Conservation (phyloP, 1,140 invertebrate species). For the Temnothorax nylanderi region DNA sequence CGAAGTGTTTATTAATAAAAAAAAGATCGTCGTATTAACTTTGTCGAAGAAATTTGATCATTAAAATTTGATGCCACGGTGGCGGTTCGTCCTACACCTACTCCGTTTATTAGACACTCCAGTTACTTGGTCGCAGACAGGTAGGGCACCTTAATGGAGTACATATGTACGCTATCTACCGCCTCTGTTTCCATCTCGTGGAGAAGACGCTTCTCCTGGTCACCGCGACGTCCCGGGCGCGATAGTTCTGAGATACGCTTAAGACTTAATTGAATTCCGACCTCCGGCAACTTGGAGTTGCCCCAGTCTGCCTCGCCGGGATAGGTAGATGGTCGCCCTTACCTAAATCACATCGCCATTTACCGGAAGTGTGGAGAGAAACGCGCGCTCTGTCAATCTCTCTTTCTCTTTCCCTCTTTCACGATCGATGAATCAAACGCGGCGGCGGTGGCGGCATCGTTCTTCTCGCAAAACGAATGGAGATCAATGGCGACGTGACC, state of each 20-base stretch:
- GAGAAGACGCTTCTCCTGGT: conserved; percentile 42
- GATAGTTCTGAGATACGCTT: conserved; percentile 78
- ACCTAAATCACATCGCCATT: conserved; percentile 79
- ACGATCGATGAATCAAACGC: conserved; percentile 70
- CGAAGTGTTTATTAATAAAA: background rate
- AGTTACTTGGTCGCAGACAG: conserved; percentile 32
- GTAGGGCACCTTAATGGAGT: conserved; percentile 65
- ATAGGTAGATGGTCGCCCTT: conserved; percentile 61
- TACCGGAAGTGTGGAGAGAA: conserved; percentile 42
- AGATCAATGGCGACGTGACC: conserved; percentile 59
- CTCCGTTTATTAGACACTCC: conserved; percentile 41
- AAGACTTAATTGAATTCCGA: conserved; percentile 81
- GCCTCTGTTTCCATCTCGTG: conserved; percentile 34
- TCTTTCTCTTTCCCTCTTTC: background rate
- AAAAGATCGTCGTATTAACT: background rate
- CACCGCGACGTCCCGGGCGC: conserved; percentile 59
- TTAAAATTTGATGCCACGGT: conserved; percentile 8
- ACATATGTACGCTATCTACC: conserved; percentile 48
- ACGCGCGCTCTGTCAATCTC: background rate
- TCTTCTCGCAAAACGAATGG: conserved; percentile 56
- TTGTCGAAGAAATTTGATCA: conserved; percentile 20
- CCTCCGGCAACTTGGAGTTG: conserved; percentile 74
- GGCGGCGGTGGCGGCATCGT: background rate
- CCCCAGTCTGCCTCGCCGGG: conserved; percentile 24
- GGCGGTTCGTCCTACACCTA: background rate